Percentiles rank a stretch among this genome's conserved stretches.
Conservation (phyloP, 1,140 invertebrate species). For the Eurosta solidaginis region DNA sequence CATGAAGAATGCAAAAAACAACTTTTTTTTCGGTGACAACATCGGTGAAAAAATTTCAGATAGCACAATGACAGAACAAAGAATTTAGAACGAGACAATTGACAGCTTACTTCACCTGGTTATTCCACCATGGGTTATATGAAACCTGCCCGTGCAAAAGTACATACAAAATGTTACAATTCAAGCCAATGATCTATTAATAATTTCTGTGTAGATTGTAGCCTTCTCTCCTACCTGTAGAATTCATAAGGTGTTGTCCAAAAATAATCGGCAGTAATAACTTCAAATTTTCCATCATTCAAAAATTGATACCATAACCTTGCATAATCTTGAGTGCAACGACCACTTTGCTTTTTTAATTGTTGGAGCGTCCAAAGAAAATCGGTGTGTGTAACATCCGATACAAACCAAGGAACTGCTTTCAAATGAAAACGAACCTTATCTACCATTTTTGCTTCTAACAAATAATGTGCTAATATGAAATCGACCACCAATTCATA, state of each 20-base stretch:
- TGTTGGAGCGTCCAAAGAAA: slow-evolving; percentile 71
- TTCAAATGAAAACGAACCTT: slow-evolving; percentile 87
- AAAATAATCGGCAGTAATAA: slow-evolving; percentile 69
- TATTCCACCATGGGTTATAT: no score
- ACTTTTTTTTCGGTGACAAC: no score
- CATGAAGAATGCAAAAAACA: no score
- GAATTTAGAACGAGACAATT: no score
- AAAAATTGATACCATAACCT: slow-evolving; percentile 64
- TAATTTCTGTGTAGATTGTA: neutral
- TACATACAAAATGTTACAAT: no score
- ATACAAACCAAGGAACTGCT: slow-evolving; percentile 94
- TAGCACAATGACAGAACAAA: no score
- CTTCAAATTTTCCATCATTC: slow-evolving; percentile 61
- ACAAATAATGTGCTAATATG: slow-evolving; percentile 81
- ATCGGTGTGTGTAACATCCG: slow-evolving; percentile 83
- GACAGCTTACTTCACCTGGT: no score
- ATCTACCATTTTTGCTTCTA: slow-evolving; percentile 68
- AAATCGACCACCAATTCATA: slow-evolving; percentile 93
- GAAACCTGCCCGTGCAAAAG: no score
- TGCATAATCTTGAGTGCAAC: neutral
- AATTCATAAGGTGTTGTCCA: slow-evolving; percentile 88
- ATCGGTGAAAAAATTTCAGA: no score
- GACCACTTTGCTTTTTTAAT: slow-evolving; percentile 49
- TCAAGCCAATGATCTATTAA: no score
- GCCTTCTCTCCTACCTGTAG: slow-evolving; percentile 47